Evolutionary conservation across 2,797 vertebrate species (phyloP).

Genomic region (Crypturellus tataupa): DNA sequence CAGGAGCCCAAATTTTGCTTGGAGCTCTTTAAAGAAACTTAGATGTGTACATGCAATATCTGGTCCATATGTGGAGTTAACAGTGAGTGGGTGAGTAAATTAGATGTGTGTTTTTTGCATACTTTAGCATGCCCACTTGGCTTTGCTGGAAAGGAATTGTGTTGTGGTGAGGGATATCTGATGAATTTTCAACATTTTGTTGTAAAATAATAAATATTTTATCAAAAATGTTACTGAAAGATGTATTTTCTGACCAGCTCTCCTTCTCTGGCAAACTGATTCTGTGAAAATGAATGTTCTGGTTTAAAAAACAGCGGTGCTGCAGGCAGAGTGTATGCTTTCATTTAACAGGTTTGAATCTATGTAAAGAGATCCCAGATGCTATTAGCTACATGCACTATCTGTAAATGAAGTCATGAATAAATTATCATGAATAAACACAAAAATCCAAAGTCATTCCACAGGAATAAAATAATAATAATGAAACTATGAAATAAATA

Average conservation of each 20-base stretch:
- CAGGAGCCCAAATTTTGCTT: not conserved
- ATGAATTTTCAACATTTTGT: not conserved
- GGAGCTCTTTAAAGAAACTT: not conserved
- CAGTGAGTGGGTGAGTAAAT: not conserved
- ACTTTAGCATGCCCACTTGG: not conserved
- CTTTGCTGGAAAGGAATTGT: rapidly evolving
- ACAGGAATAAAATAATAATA: not conserved
- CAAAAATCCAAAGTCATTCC: constrained; percentile 1
- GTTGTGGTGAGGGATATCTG: not conserved
- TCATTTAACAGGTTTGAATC: not conserved
- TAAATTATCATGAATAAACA: constrained; percentile 48
- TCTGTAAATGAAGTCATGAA: constrained; percentile 43
- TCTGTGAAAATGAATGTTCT: not conserved
- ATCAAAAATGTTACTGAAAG: not conserved
- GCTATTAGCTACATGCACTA: not conserved
- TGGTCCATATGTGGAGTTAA: not conserved
- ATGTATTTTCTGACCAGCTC: not conserved
- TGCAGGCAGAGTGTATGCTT: not conserved
- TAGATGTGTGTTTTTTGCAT: not conserved
- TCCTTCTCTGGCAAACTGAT: not conserved
- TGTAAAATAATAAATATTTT: not conserved
- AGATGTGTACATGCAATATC: not conserved
- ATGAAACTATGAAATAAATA: not conserved
- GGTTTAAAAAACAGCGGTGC: not conserved
- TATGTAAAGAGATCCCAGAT: not conserved